phyloP scores from a whole-genome alignment of 2,113 vertebrate species.

The Tupaia tana region DNA sequence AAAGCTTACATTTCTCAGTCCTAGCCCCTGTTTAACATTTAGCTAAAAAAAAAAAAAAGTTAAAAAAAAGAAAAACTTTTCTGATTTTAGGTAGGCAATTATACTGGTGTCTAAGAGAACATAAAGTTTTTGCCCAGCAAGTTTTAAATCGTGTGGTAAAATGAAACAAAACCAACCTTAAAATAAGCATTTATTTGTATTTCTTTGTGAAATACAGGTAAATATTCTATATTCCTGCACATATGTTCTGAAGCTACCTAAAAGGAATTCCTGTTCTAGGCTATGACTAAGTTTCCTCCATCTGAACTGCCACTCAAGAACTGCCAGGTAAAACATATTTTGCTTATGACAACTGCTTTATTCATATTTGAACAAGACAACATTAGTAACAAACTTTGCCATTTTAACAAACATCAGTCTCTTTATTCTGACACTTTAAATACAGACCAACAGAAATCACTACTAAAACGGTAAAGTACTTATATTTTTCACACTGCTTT shows the following conservation, averaged over 20 bases:
- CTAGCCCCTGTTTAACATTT: background rate
- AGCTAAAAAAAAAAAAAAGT: background rate
- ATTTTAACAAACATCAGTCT: conserved; percentile 1
- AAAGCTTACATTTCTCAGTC: conserved; percentile 14
- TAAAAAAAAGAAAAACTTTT: background rate
- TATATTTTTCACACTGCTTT: conserved; percentile 7
- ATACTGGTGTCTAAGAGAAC: background rate
- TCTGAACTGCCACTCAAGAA: background rate
- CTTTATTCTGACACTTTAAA: background rate
- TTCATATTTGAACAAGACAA: background rate
- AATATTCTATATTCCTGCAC: background rate
- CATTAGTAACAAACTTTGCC: conserved; percentile 7
- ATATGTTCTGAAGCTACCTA: background rate
- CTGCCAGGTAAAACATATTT: background rate
- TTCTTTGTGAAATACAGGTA: background rate
- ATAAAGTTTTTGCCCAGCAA: background rate
- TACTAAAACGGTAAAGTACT: background rate
- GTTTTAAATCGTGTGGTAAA: background rate
- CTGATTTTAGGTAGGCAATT: conserved; percentile 24
- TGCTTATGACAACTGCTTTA: background rate
- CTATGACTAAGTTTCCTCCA: conserved; percentile 17
- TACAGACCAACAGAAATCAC: conserved; percentile 28
- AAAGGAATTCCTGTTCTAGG: conserved; percentile 35
- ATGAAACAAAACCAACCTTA: conserved; percentile 26
- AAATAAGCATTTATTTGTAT: conserved; percentile 20